These are phyloP conservation scores for Typhlichthys subterraneus DNA, from an alignment of 2,797 vertebrate species.

Conservation along the genomic window DNA sequence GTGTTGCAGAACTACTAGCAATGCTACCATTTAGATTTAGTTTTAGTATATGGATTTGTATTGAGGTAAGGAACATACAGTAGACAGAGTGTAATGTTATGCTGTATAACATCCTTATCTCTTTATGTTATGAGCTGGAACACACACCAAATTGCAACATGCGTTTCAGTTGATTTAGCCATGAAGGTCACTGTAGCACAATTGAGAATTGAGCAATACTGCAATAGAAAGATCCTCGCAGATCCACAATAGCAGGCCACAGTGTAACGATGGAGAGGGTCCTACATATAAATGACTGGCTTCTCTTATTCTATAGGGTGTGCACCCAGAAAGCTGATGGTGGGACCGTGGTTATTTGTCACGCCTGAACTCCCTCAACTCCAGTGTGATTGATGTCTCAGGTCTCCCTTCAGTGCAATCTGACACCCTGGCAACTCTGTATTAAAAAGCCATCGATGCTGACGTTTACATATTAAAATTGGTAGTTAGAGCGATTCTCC, in stretches of 20 bases:
- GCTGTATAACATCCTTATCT: too few species aligned
- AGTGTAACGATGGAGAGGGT: not conserved
- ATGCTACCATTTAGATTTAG: too few species aligned
- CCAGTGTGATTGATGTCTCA: slow-evolving; percentile 67
- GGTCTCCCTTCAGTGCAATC: slow-evolving; percentile 55
- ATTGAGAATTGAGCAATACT: slow-evolving; percentile 14
- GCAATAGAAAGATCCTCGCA: slow-evolving; percentile 10
- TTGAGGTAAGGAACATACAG: too few species aligned
- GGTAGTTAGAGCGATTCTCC: slow-evolving; percentile 64
- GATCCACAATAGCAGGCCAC: slow-evolving; percentile 24
- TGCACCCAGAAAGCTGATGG: slow-evolving; percentile 53
- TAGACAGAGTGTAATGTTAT: too few species aligned
- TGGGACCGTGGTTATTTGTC: slow-evolving; percentile 67
- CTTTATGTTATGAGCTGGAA: too few species aligned
- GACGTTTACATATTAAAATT: slow-evolving; percentile 75
- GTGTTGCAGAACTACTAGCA: too few species aligned
- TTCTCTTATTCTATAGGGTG: slow-evolving; percentile 48
- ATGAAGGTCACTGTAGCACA: not conserved
- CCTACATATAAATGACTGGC: slow-evolving; percentile 40
- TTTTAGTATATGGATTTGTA: too few species aligned
- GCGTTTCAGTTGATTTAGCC: too few species aligned
- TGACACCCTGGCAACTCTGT: slow-evolving; percentile 58
- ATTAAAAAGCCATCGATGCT: slow-evolving; percentile 73
- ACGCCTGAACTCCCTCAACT: slow-evolving; percentile 49
- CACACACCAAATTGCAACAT: too few species aligned